Conservation (phyloP, 2,797 vertebrate species). For the Arctocebus calabarensis region DNA sequence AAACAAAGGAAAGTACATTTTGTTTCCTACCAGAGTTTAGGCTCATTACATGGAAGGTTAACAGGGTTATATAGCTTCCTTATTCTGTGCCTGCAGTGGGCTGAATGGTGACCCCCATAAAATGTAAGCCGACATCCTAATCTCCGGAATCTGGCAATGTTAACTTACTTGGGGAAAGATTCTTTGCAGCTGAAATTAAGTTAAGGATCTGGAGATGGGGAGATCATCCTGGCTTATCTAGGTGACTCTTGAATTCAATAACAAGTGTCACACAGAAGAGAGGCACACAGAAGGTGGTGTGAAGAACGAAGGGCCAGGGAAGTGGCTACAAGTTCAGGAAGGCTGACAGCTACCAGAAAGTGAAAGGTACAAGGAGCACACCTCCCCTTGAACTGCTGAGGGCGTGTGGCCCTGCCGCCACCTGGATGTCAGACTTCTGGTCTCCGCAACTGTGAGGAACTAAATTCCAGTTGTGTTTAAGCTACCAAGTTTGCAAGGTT, state of each 20-base stretch:
- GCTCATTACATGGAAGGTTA: background rate
- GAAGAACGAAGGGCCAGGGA: background rate
- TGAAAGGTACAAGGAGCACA: background rate
- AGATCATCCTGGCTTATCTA: background rate
- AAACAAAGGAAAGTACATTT: background rate
- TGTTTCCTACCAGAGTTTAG: background rate
- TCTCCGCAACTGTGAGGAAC: background rate
- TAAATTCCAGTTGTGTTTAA: background rate
- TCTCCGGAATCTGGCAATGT: background rate
- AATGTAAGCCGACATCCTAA: background rate
- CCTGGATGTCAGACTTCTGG: background rate
- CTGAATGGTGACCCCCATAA: background rate
- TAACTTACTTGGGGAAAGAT: background rate
- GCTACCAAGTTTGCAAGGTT: background rate
- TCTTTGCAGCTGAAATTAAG: background rate
- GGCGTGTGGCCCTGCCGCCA: background rate
- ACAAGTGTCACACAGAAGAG: background rate
- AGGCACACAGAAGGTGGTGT: background rate
- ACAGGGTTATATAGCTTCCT: too few relatives aligned
- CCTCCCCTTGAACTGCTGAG: background rate
- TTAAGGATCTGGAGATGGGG: background rate
- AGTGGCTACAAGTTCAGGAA: background rate
- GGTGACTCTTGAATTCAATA: background rate
- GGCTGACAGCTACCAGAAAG: background rate
- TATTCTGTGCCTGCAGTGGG: background rate